Evolutionary conservation across 2,888 invertebrate genomes (phyloP).

Genomic region (Microctonus hyperodae): DNA sequence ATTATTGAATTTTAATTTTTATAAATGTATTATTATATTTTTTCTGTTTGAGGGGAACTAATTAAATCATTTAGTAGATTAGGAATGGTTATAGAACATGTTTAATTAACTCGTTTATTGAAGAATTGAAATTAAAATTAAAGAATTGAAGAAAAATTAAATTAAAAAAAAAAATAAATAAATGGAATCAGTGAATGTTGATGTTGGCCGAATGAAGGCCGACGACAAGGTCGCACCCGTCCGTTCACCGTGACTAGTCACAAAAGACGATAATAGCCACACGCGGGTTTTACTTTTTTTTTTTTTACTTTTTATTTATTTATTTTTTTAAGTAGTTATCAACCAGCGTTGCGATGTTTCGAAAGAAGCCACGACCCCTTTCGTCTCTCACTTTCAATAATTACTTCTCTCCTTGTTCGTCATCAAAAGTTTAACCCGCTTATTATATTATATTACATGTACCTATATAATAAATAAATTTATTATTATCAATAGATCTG

Average conservation of each 20-base stretch:
- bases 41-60: neutral
- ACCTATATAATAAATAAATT: too few relatives aligned
- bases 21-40: neutral
- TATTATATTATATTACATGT: too few relatives aligned
- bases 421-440: conserved; percentile 9
- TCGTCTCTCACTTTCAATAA: neutral
- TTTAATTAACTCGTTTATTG: neutral
- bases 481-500: conserved; percentile 29
- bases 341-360: conserved; percentile 31
- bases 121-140: neutral
- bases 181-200: conserved; percentile 30
- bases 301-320: neutral
- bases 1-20: neutral
- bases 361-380: conserved; percentile 32
- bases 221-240: conserved; percentile 45
- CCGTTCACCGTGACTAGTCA: conserved; percentile 42
- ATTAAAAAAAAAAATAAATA: conserved; percentile 5
- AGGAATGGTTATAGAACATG: neutral
- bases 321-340: conserved; percentile 19
- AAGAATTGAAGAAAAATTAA: conserved; percentile 11
- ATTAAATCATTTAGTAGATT: neutral
- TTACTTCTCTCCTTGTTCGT: neutral
- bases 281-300: conserved; percentile 25
- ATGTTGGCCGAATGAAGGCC: conserved; percentile 41
- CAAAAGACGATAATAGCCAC: conserved; percentile 34